Percentiles rank a stretch among this genome's conserved stretches.
Evolutionary conservation across 2,113 vertebrate species (phyloP).

Genomic region (Corvus cornix): DNA sequence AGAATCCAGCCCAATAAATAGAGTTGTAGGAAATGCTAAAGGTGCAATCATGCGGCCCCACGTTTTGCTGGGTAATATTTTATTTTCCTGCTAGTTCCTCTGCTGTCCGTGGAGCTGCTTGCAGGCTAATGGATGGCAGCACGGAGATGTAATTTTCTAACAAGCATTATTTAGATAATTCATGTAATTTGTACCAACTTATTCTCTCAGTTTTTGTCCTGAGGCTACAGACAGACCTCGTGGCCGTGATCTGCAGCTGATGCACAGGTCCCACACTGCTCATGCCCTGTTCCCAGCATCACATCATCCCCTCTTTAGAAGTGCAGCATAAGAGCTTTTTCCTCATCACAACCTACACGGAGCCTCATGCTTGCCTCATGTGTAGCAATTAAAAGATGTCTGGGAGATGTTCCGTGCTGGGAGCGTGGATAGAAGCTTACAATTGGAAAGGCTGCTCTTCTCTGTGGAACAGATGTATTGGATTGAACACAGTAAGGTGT

Average conservation of each 20-base stretch:
- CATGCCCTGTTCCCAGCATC: not conserved
- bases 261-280: not conserved
- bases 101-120: not conserved
- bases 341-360: not conserved
- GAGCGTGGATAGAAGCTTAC: not conserved
- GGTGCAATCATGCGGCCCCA: not conserved
- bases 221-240: not conserved
- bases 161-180: constrained; percentile 6
- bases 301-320: not conserved
- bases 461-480: not conserved
- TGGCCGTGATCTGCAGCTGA: not conserved
- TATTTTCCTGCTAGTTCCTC: not conserved
- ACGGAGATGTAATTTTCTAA: not conserved
- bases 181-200: constrained; percentile 7
- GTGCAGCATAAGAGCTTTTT: not conserved
- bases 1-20: not conserved
- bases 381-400: not conserved
- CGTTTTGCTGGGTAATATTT: not conserved
- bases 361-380: not conserved
- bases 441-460: not conserved
- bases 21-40: not conserved
- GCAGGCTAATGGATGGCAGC: not conserved
- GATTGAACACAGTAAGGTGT: not conserved
- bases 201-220: not conserved
- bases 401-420: not conserved